Evolutionary conservation across 2,888 invertebrate genomes (phyloP).

Genomic region (Trichogramma dendrolimi): DNA sequence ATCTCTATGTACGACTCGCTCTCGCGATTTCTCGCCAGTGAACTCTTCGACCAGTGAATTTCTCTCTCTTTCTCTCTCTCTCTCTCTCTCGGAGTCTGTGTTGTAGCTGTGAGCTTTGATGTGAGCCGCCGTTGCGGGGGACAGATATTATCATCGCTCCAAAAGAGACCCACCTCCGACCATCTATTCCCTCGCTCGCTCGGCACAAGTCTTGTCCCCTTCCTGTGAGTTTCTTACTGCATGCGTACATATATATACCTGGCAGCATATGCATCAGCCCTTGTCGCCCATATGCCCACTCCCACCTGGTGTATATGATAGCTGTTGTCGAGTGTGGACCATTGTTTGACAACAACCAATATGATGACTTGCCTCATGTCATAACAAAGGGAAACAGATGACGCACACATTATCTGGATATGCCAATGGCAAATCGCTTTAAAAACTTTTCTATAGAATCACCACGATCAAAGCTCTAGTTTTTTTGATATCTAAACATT

Average conservation of each 20-base stretch:
- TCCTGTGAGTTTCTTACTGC: neutral
- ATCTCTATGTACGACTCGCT: slow-evolving; percentile 39
- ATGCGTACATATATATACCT: too few species aligned
- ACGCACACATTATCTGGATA: too few species aligned
- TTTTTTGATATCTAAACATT: too few species aligned
- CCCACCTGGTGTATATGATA: neutral
- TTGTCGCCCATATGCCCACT: neutral
- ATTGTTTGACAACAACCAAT: too few species aligned
- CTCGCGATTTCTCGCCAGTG: slow-evolving; percentile 40
- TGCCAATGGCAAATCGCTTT: too few species aligned
- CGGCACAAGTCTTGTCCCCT: neutral
- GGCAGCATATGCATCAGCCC: neutral
- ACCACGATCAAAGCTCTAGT: too few species aligned
- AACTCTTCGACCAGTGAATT: too few species aligned
- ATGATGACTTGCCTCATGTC: too few species aligned
- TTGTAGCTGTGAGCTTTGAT: slow-evolving; percentile 42
- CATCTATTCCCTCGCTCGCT: neutral
- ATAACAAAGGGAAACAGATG: too few species aligned
- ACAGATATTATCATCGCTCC: slow-evolving; percentile 48
- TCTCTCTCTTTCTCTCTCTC: neutral
- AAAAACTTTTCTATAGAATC: too few species aligned
- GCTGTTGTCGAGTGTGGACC: too few species aligned
- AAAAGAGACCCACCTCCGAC: slow-evolving; percentile 23
- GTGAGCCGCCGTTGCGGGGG: slow-evolving; percentile 49
- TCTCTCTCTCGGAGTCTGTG: slow-evolving; percentile 5